These are phyloP conservation scores for Pituophis catenifer DNA, from an alignment of 2,113 vertebrate species.

Conservation along the genomic window DNA sequence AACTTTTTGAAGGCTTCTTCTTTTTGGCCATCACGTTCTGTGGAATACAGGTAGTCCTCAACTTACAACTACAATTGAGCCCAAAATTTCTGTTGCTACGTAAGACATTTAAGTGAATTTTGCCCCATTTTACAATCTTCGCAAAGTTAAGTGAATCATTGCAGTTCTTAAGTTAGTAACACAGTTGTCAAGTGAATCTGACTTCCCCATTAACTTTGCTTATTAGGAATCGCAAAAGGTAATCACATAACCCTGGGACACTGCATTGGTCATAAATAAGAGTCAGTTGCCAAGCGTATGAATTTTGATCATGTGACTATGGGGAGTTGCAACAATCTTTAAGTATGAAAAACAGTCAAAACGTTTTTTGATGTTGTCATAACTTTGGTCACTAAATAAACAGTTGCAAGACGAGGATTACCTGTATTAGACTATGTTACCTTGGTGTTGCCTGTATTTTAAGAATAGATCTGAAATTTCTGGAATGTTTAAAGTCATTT, in stretches of 20 bases:
- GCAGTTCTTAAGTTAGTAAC: neutral
- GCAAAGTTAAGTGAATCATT: neutral
- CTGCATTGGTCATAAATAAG: neutral
- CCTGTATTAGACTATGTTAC: neutral
- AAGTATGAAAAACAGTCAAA: neutral
- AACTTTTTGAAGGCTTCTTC: neutral
- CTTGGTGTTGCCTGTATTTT: neutral
- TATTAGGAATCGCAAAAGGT: neutral
- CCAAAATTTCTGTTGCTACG: neutral
- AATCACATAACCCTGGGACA: neutral
- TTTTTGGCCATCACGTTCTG: neutral
- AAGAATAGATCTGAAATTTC: neutral
- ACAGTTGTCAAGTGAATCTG: neutral
- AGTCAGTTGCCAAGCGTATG: neutral
- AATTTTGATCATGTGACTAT: neutral
- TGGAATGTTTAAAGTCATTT: neutral
- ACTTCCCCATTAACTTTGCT: neutral
- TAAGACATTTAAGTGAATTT: neutral
- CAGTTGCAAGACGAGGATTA: neutral
- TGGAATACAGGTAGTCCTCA: neutral
- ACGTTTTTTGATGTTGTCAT: too few relatives aligned
- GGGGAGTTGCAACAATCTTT: neutral
- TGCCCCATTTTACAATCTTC: neutral
- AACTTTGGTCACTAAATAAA: neutral
- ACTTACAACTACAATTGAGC: neutral